phyloP scores from a whole-genome alignment of 2,888 invertebrate genomes.

The Enoplolaimus lenunculus region DNA sequence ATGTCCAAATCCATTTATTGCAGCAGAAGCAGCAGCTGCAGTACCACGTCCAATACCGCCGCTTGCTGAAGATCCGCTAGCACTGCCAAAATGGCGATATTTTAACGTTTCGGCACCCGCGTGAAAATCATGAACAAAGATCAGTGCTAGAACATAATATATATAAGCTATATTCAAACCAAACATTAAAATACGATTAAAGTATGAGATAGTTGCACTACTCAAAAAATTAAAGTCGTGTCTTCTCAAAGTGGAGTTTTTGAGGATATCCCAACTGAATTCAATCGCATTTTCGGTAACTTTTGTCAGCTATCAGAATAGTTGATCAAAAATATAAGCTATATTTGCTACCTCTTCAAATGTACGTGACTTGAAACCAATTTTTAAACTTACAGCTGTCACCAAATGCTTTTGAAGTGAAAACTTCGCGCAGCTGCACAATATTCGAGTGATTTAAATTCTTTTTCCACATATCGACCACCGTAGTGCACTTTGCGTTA shows the following conservation, averaged over 20 bases:
- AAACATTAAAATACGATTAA: not conserved
- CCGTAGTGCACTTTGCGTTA: conserved; percentile 65
- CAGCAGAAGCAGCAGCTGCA: no score
- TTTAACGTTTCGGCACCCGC: conserved; percentile 75
- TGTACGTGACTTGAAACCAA: no score
- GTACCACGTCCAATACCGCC: no score
- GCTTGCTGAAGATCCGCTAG: conserved; percentile 7
- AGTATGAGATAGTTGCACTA: no score
- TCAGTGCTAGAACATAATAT: conserved; percentile 56
- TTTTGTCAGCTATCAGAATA: no score
- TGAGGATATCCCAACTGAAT: no score
- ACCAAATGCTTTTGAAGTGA: conserved; percentile 85
- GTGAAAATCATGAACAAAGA: conserved; percentile 90
- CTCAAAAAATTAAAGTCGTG: no score
- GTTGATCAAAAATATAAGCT: no score
- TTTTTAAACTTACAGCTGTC: conserved; percentile 71
- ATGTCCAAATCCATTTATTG: no score
- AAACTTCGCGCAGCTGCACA: conserved; percentile 75
- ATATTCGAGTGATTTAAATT: conserved; percentile 76
- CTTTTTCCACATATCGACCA: conserved; percentile 86
- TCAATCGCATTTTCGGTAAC: no score
- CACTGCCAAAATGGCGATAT: conserved; percentile 58
- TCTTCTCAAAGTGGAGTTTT: no score
- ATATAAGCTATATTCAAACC: conserved; percentile 26
- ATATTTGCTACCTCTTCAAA: no score